Conservation (phyloP, 2,888 invertebrate species). For the Phalera bucephala region DNA sequence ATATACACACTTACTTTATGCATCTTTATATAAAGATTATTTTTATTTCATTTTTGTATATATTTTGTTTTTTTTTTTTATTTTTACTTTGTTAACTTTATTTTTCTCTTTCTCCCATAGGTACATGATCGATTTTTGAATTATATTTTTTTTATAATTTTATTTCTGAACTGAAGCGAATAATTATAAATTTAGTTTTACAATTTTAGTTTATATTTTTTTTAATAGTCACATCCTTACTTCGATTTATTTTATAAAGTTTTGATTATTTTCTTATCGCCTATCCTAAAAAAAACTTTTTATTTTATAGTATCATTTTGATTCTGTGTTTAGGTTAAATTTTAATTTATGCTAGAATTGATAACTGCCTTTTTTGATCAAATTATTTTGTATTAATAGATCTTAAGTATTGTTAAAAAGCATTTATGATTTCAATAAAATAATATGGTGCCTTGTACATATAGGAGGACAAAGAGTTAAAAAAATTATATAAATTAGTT, state of each 20-base stretch:
- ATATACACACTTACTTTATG: no score
- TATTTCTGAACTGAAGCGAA: conserved; percentile 27
- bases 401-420: no score
- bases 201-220: conserved; percentile 25
- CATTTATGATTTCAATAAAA: no score
- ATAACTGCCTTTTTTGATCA: not conserved
- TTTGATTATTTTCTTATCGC: conserved; percentile 18
- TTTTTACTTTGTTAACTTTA: conserved; percentile 21
- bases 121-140: conserved; percentile 78
- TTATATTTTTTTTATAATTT: conserved; percentile 8
- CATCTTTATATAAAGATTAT: not conserved
- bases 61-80: conserved; percentile 8
- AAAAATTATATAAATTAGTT: no score
- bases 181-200: conserved; percentile 28
- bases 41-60: conserved; percentile 13
- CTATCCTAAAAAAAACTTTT: conserved; percentile 2
- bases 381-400: not conserved
- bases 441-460: conserved; percentile 1
- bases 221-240: conserved; percentile 72
- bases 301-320: conserved; percentile 5
- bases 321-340: not conserved
- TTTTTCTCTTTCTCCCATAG: conserved; percentile 45
- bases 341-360: not conserved
- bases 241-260: conserved; percentile 22
- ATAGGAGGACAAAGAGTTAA: no score